phyloP scores from a whole-genome alignment of 2,888 invertebrate species.

The Ceramica pisi region DNA sequence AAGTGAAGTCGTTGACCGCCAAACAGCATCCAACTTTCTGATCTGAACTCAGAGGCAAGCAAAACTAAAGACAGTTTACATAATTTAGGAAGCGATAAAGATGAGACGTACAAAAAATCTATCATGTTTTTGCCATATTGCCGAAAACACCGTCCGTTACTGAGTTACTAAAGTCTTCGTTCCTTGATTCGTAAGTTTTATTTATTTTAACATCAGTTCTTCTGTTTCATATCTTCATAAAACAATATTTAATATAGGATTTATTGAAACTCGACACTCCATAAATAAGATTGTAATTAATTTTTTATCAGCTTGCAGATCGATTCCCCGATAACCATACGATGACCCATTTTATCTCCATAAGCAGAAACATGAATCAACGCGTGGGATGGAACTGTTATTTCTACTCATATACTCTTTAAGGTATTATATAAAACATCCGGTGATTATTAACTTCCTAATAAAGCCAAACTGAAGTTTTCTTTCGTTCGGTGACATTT shows the following conservation, averaged over 20 bases:
- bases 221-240: neutral
- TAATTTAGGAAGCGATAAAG: conserved; percentile 23
- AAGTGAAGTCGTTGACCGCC: conserved; percentile 65
- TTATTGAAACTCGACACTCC: conserved; percentile 4
- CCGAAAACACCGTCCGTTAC: neutral
- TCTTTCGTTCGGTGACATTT: conserved; percentile 72
- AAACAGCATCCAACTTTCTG: conserved; percentile 24
- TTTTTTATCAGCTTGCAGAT: conserved; percentile 1
- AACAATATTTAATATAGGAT: neutral
- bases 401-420: conserved; percentile 57
- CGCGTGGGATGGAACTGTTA: conserved; percentile 61
- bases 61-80: conserved; percentile 22
- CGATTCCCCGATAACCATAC: conserved; percentile 37
- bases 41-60: conserved; percentile 21
- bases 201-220: neutral
- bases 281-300: conserved; percentile 18
- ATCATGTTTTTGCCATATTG: conserved; percentile 15
- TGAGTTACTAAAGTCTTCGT: neutral
- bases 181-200: neutral
- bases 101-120: conserved; percentile 21
- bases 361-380: conserved; percentile 58
- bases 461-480: conserved; percentile 70
- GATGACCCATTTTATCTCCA: conserved; percentile 59
- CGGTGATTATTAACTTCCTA: conserved; percentile 71
- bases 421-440: conserved; percentile 68